phyloP scores from a whole-genome alignment of 2,888 invertebrate genomes.

The Zhuqinia jingwanae region DNA sequence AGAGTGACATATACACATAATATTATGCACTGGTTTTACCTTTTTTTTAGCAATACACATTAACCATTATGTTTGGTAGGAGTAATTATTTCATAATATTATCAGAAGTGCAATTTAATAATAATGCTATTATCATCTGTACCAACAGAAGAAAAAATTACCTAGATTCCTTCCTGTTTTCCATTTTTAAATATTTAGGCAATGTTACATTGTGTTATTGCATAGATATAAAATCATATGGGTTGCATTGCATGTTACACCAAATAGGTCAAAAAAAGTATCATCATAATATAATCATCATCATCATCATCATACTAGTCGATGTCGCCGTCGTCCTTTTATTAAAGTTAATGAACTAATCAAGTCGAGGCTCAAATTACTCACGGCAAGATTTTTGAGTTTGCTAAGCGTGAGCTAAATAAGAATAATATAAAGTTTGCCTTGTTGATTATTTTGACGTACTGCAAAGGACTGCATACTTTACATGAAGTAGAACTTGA shows the following conservation, averaged over 20 bases:
- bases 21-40: too few species aligned
- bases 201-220: background rate
- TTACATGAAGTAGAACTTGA: too few species aligned
- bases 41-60: too few species aligned
- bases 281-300: constrained; percentile 27
- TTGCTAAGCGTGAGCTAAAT: constrained; percentile 2
- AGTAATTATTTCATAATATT: too few species aligned
- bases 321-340: constrained; percentile 25
- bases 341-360: constrained; percentile 59
- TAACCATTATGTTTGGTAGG: too few species aligned
- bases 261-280: constrained; percentile 58
- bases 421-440: background rate
- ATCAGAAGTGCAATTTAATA: too few species aligned
- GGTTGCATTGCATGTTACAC: constrained; percentile 1
- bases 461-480: constrained; percentile 1
- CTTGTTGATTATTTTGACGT: constrained; percentile 14
- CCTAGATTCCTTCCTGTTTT: background rate
- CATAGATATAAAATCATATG: too few species aligned
- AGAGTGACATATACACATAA: too few species aligned
- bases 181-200: background rate
- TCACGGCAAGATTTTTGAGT: constrained; percentile 28
- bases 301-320: background rate
- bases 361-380: constrained; percentile 54
- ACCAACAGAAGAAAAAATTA: background rate
- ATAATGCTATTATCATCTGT: background rate